These are phyloP conservation scores for Brienomyrus brachyistius DNA, from an alignment of 2,113 vertebrate species.

Conservation along the genomic window DNA sequence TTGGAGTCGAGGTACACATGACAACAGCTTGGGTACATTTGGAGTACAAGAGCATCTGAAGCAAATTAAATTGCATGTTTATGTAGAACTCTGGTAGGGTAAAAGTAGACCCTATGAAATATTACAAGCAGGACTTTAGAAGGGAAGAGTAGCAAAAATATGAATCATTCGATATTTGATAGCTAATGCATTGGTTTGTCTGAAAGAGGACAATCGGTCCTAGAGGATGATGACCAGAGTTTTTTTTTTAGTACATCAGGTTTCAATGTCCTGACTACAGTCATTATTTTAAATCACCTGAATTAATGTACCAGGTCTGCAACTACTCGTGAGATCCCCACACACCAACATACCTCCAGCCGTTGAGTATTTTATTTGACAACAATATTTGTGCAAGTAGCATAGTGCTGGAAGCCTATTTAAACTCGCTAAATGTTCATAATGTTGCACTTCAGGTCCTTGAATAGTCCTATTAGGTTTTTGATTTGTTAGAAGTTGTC, in stretches of 20 bases:
- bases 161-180: background rate
- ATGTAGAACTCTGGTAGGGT: background rate
- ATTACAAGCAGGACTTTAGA: background rate
- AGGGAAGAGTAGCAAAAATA: background rate
- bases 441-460: background rate
- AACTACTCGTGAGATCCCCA: background rate
- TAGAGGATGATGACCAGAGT: background rate
- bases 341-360: background rate
- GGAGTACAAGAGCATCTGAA: conserved; percentile 53
- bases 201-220: background rate
- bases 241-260: background rate
- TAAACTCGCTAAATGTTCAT: background rate
- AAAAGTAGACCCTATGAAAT: background rate
- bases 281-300: background rate
- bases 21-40: conserved; percentile 78
- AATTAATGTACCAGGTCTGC: background rate
- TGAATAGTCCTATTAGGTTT: background rate
- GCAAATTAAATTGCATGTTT: background rate
- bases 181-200: background rate
- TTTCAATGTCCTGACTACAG: background rate
- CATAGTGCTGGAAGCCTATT: background rate
- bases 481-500: background rate
- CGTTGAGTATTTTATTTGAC: background rate
- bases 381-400: background rate
- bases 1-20: conserved; percentile 70